Evolutionary conservation across 2,888 invertebrate genomes (phyloP).

Genomic region (Spodoptera exigua): DNA sequence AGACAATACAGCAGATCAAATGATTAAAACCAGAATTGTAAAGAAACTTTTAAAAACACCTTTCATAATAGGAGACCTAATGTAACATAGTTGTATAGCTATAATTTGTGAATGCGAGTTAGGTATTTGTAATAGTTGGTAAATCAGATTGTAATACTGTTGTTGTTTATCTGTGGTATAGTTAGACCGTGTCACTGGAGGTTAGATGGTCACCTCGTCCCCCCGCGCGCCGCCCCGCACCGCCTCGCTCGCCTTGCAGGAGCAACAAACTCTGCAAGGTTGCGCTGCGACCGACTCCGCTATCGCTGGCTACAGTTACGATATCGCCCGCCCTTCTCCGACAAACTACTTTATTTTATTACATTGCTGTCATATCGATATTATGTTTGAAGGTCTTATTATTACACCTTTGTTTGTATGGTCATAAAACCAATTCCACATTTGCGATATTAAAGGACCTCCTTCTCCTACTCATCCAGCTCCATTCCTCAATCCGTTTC

Average conservation of each 20-base stretch:
- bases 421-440: constrained; percentile 1
- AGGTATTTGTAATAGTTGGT: constrained; percentile 24
- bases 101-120: constrained; percentile 15
- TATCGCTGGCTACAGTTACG: constrained; percentile 84
- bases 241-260: constrained; percentile 67
- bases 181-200: constrained; percentile 80
- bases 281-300: constrained; percentile 80
- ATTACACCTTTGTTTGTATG: constrained; percentile 46
- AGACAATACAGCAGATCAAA: constrained; percentile 35
- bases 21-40: constrained; percentile 12
- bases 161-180: constrained; percentile 65
- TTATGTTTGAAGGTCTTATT: constrained; percentile 78
- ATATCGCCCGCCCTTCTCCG: constrained; percentile 87
- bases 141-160: constrained; percentile 55
- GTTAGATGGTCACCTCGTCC: constrained; percentile 65
- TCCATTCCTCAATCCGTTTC: no score
- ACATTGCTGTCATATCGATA: constrained; percentile 81
- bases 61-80: constrained; percentile 1
- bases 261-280: constrained; percentile 89
- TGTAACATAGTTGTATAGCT: constrained; percentile 13
- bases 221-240: constrained; percentile 51
- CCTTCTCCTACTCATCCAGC: neutral
- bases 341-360: constrained; percentile 83
- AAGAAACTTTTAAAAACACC: constrained; percentile 3
- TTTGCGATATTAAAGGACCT: constrained; percentile 6